Evolutionary conservation across 2,888 invertebrate genomes (phyloP).

Genomic region (Cataglyphis livida): DNA sequence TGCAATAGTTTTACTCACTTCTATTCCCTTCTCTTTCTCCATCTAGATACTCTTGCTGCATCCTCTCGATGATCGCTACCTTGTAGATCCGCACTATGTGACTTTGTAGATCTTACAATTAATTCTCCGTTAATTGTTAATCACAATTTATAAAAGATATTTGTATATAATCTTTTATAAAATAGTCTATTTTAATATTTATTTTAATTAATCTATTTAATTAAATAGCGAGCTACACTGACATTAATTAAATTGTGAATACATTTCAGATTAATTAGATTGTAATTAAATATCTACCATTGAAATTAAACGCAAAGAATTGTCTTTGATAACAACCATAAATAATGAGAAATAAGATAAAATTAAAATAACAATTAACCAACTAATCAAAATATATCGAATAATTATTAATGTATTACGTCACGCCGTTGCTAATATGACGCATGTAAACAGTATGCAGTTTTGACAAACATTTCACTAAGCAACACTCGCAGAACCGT

Average conservation of each 20-base stretch:
- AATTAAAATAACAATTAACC: neutral
- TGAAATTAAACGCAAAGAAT: constrained; percentile 5
- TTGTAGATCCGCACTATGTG: neutral
- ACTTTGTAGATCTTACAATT: neutral
- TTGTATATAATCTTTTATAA: neutral
- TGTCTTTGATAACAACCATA: neutral
- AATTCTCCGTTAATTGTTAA: neutral
- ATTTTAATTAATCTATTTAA: neutral
- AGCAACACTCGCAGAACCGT: neutral
- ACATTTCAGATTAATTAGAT: neutral
- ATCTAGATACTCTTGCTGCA: constrained; percentile 40
- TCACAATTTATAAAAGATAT: neutral
- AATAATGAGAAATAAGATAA: neutral
- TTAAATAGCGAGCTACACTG: neutral
- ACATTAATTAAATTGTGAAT: neutral
- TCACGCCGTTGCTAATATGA: neutral
- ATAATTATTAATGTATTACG: neutral
- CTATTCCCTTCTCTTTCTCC: constrained; percentile 58
- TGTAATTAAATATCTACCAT: neutral
- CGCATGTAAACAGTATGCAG: neutral
- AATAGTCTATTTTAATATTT: neutral
- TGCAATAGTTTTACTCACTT: constrained; percentile 71
- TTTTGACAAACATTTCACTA: neutral
- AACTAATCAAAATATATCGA: neutral
- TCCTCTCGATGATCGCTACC: constrained; percentile 47